Percentiles rank a stretch among this genome's conserved stretches.
Evolutionary conservation across 2,113 vertebrate species (phyloP).

Genomic region (Asarcornis scutulata): DNA sequence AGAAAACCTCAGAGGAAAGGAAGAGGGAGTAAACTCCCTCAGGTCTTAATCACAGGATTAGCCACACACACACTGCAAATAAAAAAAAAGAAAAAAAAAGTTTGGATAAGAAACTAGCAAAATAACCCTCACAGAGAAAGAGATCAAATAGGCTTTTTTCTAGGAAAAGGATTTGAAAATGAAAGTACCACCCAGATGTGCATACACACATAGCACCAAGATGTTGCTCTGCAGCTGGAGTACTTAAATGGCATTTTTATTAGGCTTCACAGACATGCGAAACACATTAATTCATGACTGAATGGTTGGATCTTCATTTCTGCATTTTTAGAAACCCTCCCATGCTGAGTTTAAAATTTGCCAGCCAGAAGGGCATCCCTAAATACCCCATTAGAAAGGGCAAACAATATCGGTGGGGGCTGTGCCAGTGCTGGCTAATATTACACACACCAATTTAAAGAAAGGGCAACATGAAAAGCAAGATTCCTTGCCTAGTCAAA

Average conservation of each 20-base stretch:
- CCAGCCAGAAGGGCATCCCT: neutral
- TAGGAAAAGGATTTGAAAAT: neutral
- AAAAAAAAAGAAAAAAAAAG: neutral
- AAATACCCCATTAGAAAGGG: neutral
- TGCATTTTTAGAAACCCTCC: neutral
- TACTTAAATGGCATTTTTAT: neutral
- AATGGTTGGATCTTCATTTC: neutral
- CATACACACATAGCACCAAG: accelerated
- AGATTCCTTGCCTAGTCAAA: neutral
- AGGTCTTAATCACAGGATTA: neutral
- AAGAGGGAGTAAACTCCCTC: neutral
- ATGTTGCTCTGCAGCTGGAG: neutral
- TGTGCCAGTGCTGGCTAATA: neutral
- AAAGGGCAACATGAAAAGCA: neutral
- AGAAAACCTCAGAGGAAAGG: neutral
- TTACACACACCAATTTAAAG: neutral
- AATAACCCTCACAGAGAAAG: neutral
- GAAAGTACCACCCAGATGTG: neutral
- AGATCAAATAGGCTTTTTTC: neutral
- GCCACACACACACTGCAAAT: no score
- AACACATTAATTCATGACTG: accelerated
- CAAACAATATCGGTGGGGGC: accelerated
- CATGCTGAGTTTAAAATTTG: accelerated
- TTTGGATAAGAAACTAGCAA: neutral
- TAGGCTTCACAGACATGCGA: neutral